Base-by-base conservation (phyloP, 2,797 vertebrate species). In the Notolepis coatsorum region DNA sequence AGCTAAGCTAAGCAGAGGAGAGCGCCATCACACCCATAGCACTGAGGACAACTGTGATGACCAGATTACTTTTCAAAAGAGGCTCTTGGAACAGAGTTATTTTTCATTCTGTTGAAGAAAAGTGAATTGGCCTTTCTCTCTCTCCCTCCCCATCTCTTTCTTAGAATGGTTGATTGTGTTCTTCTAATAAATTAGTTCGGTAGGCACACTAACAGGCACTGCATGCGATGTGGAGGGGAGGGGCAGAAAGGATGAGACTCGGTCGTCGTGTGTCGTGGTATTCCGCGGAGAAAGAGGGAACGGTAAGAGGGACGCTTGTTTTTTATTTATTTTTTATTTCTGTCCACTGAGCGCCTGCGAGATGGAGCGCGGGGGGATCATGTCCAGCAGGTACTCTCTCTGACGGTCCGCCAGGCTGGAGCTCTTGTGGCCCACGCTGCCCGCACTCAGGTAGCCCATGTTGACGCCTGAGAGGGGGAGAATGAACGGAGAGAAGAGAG, bases 361-460 rank as follows among this genome's bases (percentile, higher is more conserved):
- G 95, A 98, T 96, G 86, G 96, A 97, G 75, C 96, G 94, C 21
- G 96, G 96, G 0, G 96, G 96, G 80, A 98, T 98, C 96, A 98
- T 98, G 93, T 98, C 96, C 93, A 97, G 91, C 80, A 98, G 94
- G 76, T 98, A 98, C 71, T 98, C 96, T 75, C 96, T 93, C 93
- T 98, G 96, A 68, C 96, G 95, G 84, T 98, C 96, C 2, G 96
- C 96, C 91, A 97, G 84, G 81, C 94, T 97, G 43, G 96, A 94
- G 12, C 91, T 93, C 86, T 98, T 98, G 80, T 97, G 96, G 69
- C 94, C 95, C 10, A 98, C 93, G 9, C 94, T 94, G 28, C 88
- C 91, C 10, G 96, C 94, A 71, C 95, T 97, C 93, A 98, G 93
- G 89, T 98, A 98, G 0, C 96, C 95, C 55, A 98, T 97, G 87